Evolutionary conservation across 2,113 vertebrate genomes (phyloP).

Genomic region (Peromyscus maniculatus): DNA sequence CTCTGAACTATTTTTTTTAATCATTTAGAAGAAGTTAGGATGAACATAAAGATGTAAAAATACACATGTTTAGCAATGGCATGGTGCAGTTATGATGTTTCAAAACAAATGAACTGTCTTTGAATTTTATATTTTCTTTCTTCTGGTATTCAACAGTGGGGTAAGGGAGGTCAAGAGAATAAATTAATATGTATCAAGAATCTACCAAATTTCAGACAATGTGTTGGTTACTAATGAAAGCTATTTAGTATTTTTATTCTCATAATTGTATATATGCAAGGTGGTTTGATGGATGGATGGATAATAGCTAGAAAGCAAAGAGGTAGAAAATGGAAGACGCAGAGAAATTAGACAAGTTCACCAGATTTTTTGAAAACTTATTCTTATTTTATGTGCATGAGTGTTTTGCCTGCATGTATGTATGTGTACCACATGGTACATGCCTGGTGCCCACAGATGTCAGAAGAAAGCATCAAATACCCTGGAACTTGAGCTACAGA

Average conservation of each 20-base stretch:
- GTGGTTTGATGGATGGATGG: not conserved
- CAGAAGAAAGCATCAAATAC: not conserved
- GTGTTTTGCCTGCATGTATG: not conserved
- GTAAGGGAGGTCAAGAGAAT: not conserved
- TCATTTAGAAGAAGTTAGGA: not conserved
- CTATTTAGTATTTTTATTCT: conserved; percentile 17
- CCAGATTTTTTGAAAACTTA: not conserved
- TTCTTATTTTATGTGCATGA: not conserved
- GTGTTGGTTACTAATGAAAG: not conserved
- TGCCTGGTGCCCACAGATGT: not conserved
- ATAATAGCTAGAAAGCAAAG: not conserved
- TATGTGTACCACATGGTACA: not conserved
- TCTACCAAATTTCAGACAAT: not conserved
- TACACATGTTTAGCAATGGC: not conserved
- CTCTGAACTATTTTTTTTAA: not conserved
- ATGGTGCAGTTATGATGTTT: not conserved
- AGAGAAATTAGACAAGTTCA: not conserved
- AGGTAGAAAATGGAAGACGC: not conserved
- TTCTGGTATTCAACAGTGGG: not conserved
- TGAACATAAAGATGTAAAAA: not conserved
- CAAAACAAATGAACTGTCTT: not conserved
- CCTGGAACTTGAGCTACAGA: not conserved
- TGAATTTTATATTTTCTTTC: not conserved
- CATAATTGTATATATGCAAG: not conserved
- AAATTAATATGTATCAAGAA: not conserved